These are phyloP conservation scores for Drosophila tanythrix DNA, from an alignment of 2,888 invertebrate species.

Conservation along the genomic window DNA sequence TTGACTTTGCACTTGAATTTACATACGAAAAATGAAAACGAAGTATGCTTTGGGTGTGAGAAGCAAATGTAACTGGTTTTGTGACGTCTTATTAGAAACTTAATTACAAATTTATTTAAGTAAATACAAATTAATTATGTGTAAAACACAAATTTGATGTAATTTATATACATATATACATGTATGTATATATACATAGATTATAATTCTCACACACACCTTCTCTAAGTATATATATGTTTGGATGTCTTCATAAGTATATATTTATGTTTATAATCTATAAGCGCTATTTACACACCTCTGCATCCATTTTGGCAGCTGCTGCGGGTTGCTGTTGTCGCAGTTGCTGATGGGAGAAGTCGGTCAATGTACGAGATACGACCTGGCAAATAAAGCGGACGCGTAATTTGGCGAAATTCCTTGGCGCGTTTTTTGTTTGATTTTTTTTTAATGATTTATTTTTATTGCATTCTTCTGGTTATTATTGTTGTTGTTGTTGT, in stretches of 20 bases:
- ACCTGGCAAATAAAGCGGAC: conserved; percentile 39
- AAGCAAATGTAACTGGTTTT: conserved; percentile 38
- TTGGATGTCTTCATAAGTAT: neutral
- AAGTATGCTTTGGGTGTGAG: conserved; percentile 27
- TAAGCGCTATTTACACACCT: conserved; percentile 63
- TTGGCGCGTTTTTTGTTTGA: conserved; percentile 53
- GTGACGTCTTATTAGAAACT: neutral
- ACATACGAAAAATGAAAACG: conserved; percentile 40
- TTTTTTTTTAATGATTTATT: conserved; percentile 70
- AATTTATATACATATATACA: neutral
- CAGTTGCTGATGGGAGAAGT: conserved; percentile 39
- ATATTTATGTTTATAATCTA: neutral
- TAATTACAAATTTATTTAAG: neutral
- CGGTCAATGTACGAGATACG: conserved; percentile 58
- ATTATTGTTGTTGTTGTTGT: neutral
- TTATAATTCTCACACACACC: neutral
- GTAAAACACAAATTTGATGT: neutral
- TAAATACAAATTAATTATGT: neutral
- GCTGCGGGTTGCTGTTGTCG: conserved; percentile 21
- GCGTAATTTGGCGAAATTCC: conserved; percentile 54
- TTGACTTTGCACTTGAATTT: conserved; percentile 60
- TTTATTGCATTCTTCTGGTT: conserved; percentile 39
- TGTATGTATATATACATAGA: neutral
- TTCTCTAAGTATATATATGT: neutral
- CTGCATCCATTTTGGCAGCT: conserved; percentile 65